Percentiles rank a stretch among this genome's conserved stretches.
These are phyloP conservation scores for Apoderus coryli DNA, from an alignment of 2,888 invertebrate species.

Conservation along the genomic window DNA sequence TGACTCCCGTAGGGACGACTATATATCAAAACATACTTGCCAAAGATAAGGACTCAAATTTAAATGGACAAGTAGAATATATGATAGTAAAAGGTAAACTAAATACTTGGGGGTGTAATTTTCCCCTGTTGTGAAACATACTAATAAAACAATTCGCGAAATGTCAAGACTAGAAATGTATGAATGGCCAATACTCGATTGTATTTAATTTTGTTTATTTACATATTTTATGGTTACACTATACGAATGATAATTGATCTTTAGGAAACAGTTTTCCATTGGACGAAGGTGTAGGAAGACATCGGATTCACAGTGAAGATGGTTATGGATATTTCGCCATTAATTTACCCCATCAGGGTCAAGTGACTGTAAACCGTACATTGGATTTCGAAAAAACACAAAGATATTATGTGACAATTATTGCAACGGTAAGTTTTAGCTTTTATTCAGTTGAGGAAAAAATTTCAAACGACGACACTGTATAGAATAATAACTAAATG, in stretches of 20 bases:
- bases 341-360: conserved; percentile 77
- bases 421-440: conserved; percentile 65
- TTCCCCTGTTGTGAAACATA: too few species aligned
- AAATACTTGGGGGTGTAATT: too few species aligned
- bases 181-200: too few species aligned
- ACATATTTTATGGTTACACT: too few species aligned
- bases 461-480: not conserved
- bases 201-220: too few species aligned
- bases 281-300: conserved; percentile 42
- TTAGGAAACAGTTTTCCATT: conserved; percentile 19
- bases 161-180: too few species aligned
- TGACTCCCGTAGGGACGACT: conserved; percentile 73
- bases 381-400: conserved; percentile 81
- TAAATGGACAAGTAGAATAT: conserved; percentile 79
- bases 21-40: conserved; percentile 72
- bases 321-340: conserved; percentile 75
- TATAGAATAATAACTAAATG: too few species aligned
- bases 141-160: too few species aligned
- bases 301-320: conserved; percentile 50
- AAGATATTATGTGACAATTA: conserved; percentile 73
- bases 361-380: conserved; percentile 71
- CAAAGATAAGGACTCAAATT: conserved; percentile 71
- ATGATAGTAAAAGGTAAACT: conserved; percentile 60
- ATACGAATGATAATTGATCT: too few species aligned
- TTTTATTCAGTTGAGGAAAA: not conserved